phyloP scores from a whole-genome alignment of 2,888 invertebrate species.

The Branchipolynoe longqiensis region DNA sequence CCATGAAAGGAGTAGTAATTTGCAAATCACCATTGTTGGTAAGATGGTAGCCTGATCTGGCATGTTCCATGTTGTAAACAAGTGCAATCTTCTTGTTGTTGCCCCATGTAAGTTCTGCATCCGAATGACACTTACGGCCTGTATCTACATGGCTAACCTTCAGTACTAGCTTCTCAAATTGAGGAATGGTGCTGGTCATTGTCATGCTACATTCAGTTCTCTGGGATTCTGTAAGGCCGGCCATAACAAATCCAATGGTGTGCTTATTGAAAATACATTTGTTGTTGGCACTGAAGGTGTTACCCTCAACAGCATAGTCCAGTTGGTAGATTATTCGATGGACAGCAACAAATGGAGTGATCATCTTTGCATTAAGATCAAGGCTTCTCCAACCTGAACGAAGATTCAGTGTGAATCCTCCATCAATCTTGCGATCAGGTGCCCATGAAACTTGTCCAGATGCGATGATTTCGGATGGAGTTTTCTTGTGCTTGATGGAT shows the following conservation, averaged over 20 bases:
- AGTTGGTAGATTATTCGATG: constrained; percentile 40
- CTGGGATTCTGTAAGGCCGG: neutral
- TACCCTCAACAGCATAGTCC: constrained; percentile 60
- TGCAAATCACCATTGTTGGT: constrained; percentile 62
- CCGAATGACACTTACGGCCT: constrained; percentile 55
- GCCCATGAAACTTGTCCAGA: constrained; percentile 69
- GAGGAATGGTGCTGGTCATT: constrained; percentile 64
- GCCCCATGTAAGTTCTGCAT: constrained; percentile 62
- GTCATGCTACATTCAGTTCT: constrained; percentile 49
- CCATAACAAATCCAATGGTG: constrained; percentile 6
- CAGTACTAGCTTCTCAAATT: constrained; percentile 61
- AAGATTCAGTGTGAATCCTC: constrained; percentile 59
- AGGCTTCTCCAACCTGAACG: constrained; percentile 48
- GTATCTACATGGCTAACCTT: constrained; percentile 32
- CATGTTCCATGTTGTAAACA: constrained; percentile 62
- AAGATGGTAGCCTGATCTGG: constrained; percentile 52
- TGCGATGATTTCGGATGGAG: constrained; percentile 42
- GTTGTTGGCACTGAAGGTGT: constrained; percentile 45
- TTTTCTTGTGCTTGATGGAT: constrained; percentile 60
- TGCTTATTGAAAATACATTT: constrained; percentile 19
- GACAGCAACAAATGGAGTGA: constrained; percentile 65
- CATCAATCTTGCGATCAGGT: constrained; percentile 66
- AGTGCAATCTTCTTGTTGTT: constrained; percentile 59
- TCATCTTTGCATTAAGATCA: constrained; percentile 57
- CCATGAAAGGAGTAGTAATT: constrained; percentile 62